Evolutionary conservation across 2,888 invertebrate species (phyloP).

Genomic region (Creontiades dilutus): DNA sequence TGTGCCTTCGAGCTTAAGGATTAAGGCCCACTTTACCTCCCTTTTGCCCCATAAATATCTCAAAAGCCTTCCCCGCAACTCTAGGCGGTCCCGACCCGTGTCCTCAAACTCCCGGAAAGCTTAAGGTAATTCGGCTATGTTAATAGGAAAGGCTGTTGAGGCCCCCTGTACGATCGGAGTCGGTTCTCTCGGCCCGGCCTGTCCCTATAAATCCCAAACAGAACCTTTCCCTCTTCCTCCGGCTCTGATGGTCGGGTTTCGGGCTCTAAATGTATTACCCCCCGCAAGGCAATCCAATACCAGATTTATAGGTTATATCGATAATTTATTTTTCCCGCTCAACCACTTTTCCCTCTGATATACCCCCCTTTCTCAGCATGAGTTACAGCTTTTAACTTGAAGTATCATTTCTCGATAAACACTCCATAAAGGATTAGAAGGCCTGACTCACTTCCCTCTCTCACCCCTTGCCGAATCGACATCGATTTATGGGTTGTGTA

Average conservation of each 20-base stretch:
- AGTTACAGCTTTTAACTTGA: slow-evolving; percentile 68
- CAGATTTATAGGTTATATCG: slow-evolving; percentile 70
- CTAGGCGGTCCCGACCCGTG: slow-evolving; percentile 27
- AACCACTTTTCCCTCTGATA: slow-evolving; percentile 6
- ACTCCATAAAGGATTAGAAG: slow-evolving; percentile 68
- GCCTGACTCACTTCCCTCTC: slow-evolving; percentile 32
- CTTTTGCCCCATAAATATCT: slow-evolving; percentile 59
- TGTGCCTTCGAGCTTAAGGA: slow-evolving; percentile 47
- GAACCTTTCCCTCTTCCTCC: slow-evolving; percentile 51
- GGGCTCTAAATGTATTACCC: slow-evolving; percentile 61
- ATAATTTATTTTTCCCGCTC: slow-evolving; percentile 70
- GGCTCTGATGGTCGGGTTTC: slow-evolving; percentile 54
- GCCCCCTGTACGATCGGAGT: slow-evolving; percentile 14
- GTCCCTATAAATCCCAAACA: slow-evolving; percentile 55
- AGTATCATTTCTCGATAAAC: slow-evolving; percentile 71
- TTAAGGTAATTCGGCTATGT: slow-evolving; percentile 67
- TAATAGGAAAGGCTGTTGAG: slow-evolving; percentile 60
- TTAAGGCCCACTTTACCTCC: neutral
- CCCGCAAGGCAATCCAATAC: slow-evolving; percentile 61
- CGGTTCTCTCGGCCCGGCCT: neutral
- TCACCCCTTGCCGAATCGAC: neutral
- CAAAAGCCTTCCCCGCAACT: slow-evolving; percentile 22
- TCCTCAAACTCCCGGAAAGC: slow-evolving; percentile 37
- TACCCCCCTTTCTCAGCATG: slow-evolving; percentile 21
- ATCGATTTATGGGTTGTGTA: slow-evolving; percentile 37